Base-by-base conservation (phyloP, 1,140 invertebrate genomes). In the Centruroides vittatus region DNA sequence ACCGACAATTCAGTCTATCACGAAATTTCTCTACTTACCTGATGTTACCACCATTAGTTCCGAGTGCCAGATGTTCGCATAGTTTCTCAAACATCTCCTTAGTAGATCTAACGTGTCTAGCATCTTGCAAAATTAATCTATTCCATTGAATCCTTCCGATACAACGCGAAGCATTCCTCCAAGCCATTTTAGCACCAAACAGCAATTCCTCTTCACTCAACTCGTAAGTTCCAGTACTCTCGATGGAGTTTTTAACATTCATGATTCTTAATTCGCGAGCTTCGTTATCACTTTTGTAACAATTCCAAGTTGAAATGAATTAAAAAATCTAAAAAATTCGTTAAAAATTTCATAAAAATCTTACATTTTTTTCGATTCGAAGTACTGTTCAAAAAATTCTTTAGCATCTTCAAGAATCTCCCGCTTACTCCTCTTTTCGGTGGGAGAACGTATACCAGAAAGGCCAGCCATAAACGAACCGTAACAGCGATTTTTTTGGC, bases 181-280 rank as follows among this genome's bases (percentile, higher is more conserved):
- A 79, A 11, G 76, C 77, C 9, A 74, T 68, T 64, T 77, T 77
- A 13, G 76, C 74, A 6, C 78, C 78, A 64, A 73, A 79, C 5
- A 69, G 70, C 11, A 79, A 64, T 63, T 79, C 78, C 9, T 72
- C 72, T 13, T 70, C 70, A 3, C 74, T 78, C 61, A 78, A 67
- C 9, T 76, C 71, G 63, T 79, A 79, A 3, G 70, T 75, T 2
- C 75, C 76, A 0, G 66, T 71, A 12, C 67, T 67, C n/a, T 72
- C 65, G 6, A 79, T 69, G 51, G 73, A 69, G 3, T 82, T 82
- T 57, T 86, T 80, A 1, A 94, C 86, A 67, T 85, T 82, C 60
- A 85, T 81, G 84, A 86, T 87, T 61, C 91, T 61, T 49, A 70
- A 70, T 36, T 35, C 13, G 35, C 55, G 48, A 8, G 60, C 62